Conservation (phyloP, 2,888 invertebrate genomes). For the Phaonia tiefii region DNA sequence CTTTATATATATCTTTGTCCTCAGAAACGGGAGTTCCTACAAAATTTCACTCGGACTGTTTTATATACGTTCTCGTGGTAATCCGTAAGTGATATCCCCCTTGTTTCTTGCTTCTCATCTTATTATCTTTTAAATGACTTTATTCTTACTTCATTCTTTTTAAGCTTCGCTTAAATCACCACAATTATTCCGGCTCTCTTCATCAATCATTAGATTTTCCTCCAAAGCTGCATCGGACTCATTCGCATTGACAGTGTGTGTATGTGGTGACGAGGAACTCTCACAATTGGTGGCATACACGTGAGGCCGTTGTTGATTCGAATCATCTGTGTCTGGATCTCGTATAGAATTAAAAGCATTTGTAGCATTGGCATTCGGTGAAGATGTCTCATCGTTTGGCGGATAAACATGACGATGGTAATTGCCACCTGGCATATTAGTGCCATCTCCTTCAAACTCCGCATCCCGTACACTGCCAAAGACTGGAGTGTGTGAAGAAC, state of each 20-base stretch:
- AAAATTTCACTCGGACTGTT: too few relatives aligned
- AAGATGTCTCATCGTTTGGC: constrained; percentile 79
- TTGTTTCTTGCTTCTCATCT: not conserved
- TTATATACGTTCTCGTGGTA: too few relatives aligned
- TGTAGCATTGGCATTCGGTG: constrained; percentile 78
- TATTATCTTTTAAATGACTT: not conserved
- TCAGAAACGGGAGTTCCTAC: too few relatives aligned
- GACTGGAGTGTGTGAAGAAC: constrained; percentile 79
- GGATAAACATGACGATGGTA: constrained; percentile 79
- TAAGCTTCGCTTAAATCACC: constrained; percentile 77
- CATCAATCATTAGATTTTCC: constrained; percentile 73
- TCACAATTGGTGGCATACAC: constrained; percentile 80
- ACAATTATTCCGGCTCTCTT: constrained; percentile 69
- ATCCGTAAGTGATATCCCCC: not conserved
- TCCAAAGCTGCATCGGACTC: constrained; percentile 72
- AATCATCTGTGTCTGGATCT: constrained; percentile 79
- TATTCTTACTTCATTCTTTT: not conserved
- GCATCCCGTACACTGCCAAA: constrained; percentile 79
- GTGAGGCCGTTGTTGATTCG: constrained; percentile 77
- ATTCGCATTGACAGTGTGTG: constrained; percentile 71
- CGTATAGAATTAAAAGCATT: constrained; percentile 80
- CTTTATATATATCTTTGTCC: constrained; percentile 47
- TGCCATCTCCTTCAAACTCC: constrained; percentile 77
- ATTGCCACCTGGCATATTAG: constrained; percentile 71
- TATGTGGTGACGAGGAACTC: constrained; percentile 78